A percentile compares a stretch with the other conserved stretches of the same genome.
Evolutionary conservation across 2,113 vertebrate species (phyloP).

Genomic region (Siphamia tubifer): DNA sequence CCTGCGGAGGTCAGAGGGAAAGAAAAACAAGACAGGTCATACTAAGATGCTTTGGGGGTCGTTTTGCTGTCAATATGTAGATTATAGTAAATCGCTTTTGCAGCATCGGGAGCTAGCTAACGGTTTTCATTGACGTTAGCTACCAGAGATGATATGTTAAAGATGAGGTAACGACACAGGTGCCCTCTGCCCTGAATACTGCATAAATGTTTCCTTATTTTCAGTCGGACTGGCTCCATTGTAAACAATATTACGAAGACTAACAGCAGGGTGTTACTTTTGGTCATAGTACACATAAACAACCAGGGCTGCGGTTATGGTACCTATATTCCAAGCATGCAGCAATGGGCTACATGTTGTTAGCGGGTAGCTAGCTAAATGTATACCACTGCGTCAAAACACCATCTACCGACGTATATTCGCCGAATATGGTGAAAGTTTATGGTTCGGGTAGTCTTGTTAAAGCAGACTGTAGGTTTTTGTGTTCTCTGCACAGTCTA

Average conservation of each 20-base stretch:
- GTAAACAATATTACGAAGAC: background rate
- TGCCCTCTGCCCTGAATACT: background rate
- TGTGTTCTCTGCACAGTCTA: no score
- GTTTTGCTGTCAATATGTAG: background rate
- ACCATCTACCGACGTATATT: background rate
- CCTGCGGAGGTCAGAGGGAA: slow-evolving; percentile 39
- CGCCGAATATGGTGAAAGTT: background rate
- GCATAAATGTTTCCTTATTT: background rate
- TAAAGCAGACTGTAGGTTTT: background rate
- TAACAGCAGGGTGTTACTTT: rapidly evolving
- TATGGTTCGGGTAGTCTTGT: background rate
- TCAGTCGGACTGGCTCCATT: background rate
- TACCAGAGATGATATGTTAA: background rate
- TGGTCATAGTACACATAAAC: background rate
- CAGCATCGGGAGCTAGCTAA: slow-evolving; percentile 30
- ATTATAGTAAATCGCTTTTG: background rate
- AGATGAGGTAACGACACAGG: background rate
- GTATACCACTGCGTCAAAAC: slow-evolving; percentile 35
- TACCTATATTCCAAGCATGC: background rate
- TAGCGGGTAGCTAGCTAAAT: background rate
- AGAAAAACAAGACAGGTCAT: background rate
- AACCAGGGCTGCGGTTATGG: background rate
- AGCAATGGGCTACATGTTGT: background rate
- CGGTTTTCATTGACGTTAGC: slow-evolving; percentile 11
- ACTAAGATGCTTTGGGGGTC: background rate